Conservation (phyloP, 2,888 invertebrate species). For the Andrena hattorfiana region DNA sequence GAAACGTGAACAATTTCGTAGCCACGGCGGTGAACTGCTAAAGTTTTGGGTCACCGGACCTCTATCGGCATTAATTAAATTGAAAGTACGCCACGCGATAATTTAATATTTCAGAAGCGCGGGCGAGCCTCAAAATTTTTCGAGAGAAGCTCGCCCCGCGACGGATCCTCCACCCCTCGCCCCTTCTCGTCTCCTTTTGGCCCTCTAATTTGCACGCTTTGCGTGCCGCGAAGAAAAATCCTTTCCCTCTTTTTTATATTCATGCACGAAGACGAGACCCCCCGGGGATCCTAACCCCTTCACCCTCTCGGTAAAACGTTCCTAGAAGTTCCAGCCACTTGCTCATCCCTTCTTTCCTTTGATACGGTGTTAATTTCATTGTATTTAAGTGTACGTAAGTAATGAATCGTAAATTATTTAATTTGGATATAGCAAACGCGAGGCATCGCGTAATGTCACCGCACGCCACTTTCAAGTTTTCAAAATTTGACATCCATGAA, state of each 20-base stretch:
- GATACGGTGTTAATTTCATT: too few relatives aligned
- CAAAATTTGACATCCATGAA: too few relatives aligned
- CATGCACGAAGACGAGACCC: conserved; percentile 13
- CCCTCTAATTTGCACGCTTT: conserved; percentile 56
- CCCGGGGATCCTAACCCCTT: not conserved
- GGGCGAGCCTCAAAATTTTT: conserved; percentile 33
- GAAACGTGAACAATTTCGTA: conserved; percentile 3
- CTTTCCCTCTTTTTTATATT: conserved; percentile 4
- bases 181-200: conserved; percentile 13
- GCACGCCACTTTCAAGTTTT: too few relatives aligned
- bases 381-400: too few relatives aligned
- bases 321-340: conserved; percentile 8
- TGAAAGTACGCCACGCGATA: conserved; percentile 57
- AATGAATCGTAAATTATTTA: too few relatives aligned
- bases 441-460: too few relatives aligned
- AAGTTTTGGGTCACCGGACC: conserved; percentile 53
- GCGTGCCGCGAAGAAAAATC: conserved; percentile 49
- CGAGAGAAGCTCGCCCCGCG: conserved; percentile 15
- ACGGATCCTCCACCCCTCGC: conserved; percentile 3
- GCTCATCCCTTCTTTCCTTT: not conserved
- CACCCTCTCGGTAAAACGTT: conserved; percentile 32
- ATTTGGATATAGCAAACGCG: too few relatives aligned
- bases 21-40: conserved; percentile 18
- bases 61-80: conserved; percentile 55
- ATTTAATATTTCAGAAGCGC: conserved; percentile 48